These are phyloP conservation scores for Anagyrus pseudococci DNA, from an alignment of 2,888 invertebrate genomes.

Conservation along the genomic window DNA sequence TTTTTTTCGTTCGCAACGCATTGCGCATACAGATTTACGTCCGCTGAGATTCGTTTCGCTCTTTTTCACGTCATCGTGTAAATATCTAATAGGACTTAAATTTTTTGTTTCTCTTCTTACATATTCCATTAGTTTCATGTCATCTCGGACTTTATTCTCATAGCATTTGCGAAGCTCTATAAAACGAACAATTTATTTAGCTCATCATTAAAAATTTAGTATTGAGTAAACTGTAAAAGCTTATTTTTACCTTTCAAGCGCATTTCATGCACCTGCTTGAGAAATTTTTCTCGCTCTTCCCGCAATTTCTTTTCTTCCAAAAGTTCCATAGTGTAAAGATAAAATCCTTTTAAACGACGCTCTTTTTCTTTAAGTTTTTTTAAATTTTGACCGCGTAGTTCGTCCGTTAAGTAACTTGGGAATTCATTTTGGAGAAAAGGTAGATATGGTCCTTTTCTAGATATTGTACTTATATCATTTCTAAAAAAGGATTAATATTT, in stretches of 20 bases:
- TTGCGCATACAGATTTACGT: background rate
- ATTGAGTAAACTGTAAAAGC: background rate
- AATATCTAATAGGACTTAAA: slow-evolving; percentile 22
- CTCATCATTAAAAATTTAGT: background rate
- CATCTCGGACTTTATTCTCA: slow-evolving; percentile 40
- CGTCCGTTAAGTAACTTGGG: slow-evolving; percentile 51
- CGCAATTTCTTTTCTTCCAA: slow-evolving; percentile 49
- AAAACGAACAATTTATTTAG: slow-evolving; percentile 22
- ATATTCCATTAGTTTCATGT: slow-evolving; percentile 33
- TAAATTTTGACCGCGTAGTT: slow-evolving; percentile 40
- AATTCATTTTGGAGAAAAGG: slow-evolving; percentile 50
- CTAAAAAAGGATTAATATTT: slow-evolving; percentile 32
- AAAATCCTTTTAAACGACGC: slow-evolving; percentile 38
- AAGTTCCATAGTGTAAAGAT: slow-evolving; percentile 41
- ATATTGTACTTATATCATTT: slow-evolving; percentile 40
- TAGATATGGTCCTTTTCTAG: slow-evolving; percentile 50
- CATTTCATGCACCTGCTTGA: slow-evolving; percentile 46
- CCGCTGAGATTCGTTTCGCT: slow-evolving; percentile 7
- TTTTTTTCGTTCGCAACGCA: slow-evolving; percentile 7
- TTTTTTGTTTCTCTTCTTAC: slow-evolving; percentile 31
- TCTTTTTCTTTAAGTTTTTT: slow-evolving; percentile 46
- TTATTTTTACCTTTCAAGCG: slow-evolving; percentile 49
- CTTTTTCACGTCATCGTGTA: slow-evolving; percentile 16
- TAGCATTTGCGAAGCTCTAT: slow-evolving; percentile 51
- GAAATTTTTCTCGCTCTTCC: slow-evolving; percentile 47